These are phyloP conservation scores for Lasioglossum zephyrum DNA, from an alignment of 2,888 invertebrate species.

Conservation along the genomic window DNA sequence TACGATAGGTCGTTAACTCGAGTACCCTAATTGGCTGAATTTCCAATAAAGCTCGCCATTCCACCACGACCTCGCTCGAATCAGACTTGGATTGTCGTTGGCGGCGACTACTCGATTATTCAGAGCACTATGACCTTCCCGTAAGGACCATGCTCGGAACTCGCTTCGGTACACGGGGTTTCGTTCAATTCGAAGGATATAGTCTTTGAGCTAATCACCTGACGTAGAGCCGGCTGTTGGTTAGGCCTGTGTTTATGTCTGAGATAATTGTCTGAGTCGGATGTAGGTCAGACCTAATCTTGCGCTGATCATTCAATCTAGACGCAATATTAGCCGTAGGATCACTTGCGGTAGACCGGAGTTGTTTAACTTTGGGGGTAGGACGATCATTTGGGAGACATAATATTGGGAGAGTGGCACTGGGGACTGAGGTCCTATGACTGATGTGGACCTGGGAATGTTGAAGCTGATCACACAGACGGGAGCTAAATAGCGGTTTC, in stretches of 20 bases:
- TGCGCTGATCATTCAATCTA: neutral
- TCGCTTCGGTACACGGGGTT: neutral
- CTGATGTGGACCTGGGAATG: neutral
- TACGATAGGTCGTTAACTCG: slow-evolving; percentile 69
- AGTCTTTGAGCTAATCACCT: neutral
- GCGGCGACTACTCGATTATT: neutral
- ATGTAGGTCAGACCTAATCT: slow-evolving; percentile 3
- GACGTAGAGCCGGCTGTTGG: neutral
- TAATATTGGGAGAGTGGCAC: neutral
- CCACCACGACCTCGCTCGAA: neutral
- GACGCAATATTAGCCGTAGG: neutral
- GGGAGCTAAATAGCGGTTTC: neutral
- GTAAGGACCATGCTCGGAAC: neutral
- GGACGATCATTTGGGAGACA: neutral
- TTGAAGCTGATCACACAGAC: neutral
- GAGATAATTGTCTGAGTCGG: slow-evolving; percentile 16
- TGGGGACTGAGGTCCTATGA: neutral
- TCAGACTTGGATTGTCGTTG: neutral
- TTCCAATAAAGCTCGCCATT: slow-evolving; percentile 62
- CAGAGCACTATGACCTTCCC: neutral
- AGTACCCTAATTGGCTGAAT: slow-evolving; percentile 68
- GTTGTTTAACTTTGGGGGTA: neutral
- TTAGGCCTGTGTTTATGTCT: neutral
- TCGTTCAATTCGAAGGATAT: neutral
- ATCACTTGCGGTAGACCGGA: neutral